Conservation (phyloP, 1,140 invertebrate genomes). For the Andrena cerasifolii region DNA sequence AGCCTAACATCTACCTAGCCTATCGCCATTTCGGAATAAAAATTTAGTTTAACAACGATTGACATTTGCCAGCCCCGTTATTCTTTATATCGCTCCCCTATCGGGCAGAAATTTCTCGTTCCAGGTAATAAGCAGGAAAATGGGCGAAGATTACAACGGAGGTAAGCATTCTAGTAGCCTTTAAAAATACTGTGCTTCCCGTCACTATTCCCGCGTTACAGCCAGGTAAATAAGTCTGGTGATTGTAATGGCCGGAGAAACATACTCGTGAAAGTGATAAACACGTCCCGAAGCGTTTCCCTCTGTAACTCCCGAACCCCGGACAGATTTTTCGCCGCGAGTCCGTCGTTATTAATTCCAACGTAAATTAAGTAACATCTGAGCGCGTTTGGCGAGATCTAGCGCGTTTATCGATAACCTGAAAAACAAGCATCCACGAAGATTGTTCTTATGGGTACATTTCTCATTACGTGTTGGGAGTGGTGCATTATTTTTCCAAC, state of each 20-base stretch:
- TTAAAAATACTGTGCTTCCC: not conserved
- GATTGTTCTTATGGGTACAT: conserved; percentile 40
- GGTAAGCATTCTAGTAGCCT: conserved; percentile 62
- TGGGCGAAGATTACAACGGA: conserved; percentile 80
- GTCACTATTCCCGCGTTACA: conserved; percentile 47
- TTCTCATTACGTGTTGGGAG: conserved; percentile 16
- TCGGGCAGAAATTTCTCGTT: not conserved
- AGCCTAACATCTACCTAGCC: conserved; percentile 20
- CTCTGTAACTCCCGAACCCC: not conserved
- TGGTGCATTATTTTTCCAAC: not conserved
- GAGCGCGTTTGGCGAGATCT: not conserved
- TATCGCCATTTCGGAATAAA: conserved; percentile 62
- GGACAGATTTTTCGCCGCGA: not conserved
- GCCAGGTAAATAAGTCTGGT: conserved; percentile 28
- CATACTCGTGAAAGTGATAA: conserved; percentile 28
- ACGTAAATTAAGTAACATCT: not conserved
- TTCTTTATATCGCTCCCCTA: conserved; percentile 1
- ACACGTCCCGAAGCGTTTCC: conserved; percentile 17
- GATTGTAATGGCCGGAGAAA: conserved; percentile 56
- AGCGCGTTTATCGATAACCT: conserved; percentile 32
- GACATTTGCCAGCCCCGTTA: conserved; percentile 31
- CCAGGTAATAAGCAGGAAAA: conserved; percentile 47
- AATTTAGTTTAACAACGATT: conserved; percentile 42
- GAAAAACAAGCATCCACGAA: conserved; percentile 38
- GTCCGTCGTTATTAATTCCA: conserved; percentile 16